Conservation (phyloP, 1,140 invertebrate species). For the Paracyclopina nana region DNA sequence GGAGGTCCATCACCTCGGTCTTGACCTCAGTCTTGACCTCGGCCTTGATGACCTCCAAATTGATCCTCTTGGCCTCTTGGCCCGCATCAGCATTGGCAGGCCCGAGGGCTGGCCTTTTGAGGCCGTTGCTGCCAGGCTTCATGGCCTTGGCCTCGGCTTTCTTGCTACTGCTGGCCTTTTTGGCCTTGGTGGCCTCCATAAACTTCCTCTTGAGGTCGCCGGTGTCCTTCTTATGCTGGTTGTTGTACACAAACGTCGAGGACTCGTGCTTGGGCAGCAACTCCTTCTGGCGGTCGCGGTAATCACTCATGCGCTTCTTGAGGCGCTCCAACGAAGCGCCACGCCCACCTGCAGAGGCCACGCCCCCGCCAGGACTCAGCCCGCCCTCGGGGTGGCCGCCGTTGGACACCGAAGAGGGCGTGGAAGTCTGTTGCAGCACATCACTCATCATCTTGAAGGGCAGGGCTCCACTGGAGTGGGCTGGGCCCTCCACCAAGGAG, state of each 20-base stretch:
- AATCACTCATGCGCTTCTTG: conserved; percentile 8
- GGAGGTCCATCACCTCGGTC: no score
- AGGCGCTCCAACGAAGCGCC: conserved; percentile 10
- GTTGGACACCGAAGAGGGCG: no score
- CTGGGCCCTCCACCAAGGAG: no score
- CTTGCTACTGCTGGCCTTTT: conserved; percentile 5
- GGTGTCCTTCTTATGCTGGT: conserved; percentile 10
- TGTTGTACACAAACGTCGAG: conserved; percentile 2
- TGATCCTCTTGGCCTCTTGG: no score
- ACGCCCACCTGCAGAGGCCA: neutral
- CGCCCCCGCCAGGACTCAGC: neutral
- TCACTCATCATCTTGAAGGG: neutral
- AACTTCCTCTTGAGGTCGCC: neutral
- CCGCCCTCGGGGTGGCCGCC: neutral
- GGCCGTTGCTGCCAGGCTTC: neutral
- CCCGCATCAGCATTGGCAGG: no score
- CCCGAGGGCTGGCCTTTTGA: no score
- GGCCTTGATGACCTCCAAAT: no score
- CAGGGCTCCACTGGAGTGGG: no score
- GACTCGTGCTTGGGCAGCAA: conserved; percentile 6
- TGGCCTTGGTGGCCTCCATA: neutral
- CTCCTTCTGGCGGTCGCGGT: conserved; percentile 3
- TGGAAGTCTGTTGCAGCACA: neutral
- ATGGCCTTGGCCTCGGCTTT: no score
- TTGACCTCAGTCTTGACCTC: no score